phyloP scores from a whole-genome alignment of 2,888 invertebrate genomes.

The Amphipoea lucens region DNA sequence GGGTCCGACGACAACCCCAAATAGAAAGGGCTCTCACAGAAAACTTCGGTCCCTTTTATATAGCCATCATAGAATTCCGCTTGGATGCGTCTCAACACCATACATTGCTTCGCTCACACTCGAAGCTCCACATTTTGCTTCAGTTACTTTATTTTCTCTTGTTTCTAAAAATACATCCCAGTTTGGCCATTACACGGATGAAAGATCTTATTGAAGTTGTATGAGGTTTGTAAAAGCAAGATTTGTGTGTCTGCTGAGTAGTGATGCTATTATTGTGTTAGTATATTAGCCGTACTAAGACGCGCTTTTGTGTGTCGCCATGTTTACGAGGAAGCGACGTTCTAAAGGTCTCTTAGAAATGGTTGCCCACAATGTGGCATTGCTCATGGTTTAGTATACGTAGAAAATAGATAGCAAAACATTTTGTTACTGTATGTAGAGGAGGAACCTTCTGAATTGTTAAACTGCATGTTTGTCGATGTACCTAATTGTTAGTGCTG shows the following conservation, averaged over 20 bases:
- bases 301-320: constrained; percentile 29
- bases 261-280: constrained; percentile 37
- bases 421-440: not conserved
- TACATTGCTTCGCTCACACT: constrained; percentile 72
- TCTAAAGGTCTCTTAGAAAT: constrained; percentile 18
- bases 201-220: constrained; percentile 56
- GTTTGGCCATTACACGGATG: constrained; percentile 46
- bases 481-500: no score
- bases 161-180: constrained; percentile 49
- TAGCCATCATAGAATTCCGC: constrained; percentile 84
- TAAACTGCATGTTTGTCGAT: not conserved
- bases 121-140: constrained; percentile 46
- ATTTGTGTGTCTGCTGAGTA: constrained; percentile 40
- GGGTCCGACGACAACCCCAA: constrained; percentile 87
- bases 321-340: constrained; percentile 12
- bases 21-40: constrained; percentile 84
- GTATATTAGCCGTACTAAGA: constrained; percentile 19
- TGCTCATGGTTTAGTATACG: not conserved
- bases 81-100: constrained; percentile 75
- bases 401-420: not conserved
- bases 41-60: constrained; percentile 80
- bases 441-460: not conserved
- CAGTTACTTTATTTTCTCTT: constrained; percentile 65
- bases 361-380: constrained; percentile 5
- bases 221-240: constrained; percentile 45